These are phyloP conservation scores for Tonatia bakeri DNA, from an alignment of 2,113 vertebrate species.

Conservation along the genomic window DNA sequence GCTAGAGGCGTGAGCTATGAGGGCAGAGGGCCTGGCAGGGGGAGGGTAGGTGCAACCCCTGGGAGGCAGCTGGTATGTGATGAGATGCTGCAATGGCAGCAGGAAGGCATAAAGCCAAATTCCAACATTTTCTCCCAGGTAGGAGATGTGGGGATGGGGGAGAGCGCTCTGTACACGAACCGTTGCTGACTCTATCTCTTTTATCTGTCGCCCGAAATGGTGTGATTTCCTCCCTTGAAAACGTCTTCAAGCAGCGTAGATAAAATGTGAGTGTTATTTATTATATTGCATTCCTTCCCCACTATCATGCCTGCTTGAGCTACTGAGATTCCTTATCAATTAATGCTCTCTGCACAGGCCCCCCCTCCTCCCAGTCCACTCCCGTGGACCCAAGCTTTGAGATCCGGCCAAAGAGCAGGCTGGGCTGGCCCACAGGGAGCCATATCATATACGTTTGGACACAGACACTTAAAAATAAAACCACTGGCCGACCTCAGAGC, in stretches of 20 bases:
- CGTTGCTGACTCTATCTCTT: constrained; percentile 28
- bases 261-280: constrained; percentile 81
- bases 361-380: neutral
- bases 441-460: neutral
- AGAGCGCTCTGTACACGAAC: constrained; percentile 34
- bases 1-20: neutral
- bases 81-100: neutral
- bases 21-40: neutral
- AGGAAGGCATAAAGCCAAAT: neutral
- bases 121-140: constrained; percentile 58
- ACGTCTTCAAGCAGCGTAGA: constrained; percentile 77
- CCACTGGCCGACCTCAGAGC: neutral
- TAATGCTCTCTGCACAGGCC: neutral
- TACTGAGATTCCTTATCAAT: constrained; percentile 13
- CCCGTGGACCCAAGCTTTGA: neutral
- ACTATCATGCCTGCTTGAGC: neutral
- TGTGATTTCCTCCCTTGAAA: constrained; percentile 83
- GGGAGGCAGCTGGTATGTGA: neutral
- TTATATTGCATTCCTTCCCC: constrained; percentile 58
- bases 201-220: constrained; percentile 73
- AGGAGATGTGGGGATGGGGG: constrained; percentile 10
- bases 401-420: neutral
- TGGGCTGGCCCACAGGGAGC: neutral
- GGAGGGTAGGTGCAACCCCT: neutral
- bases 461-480: constrained; percentile 34